Conservation (phyloP, 2,888 invertebrate species). For the Megaustenia siamemsis region DNA sequence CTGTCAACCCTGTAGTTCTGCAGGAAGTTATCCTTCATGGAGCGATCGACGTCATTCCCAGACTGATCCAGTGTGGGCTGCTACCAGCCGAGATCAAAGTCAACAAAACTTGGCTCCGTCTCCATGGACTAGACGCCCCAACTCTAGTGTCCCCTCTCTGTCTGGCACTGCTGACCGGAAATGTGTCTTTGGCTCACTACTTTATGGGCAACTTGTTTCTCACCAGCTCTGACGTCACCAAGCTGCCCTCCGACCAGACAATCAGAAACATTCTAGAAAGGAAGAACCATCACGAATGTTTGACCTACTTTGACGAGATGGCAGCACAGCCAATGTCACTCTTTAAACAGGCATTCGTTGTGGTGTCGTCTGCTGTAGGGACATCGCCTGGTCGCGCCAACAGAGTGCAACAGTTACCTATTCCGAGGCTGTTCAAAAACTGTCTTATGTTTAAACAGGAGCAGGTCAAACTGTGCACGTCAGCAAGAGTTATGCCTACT, state of each 20-base stretch:
- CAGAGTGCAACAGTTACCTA: background rate
- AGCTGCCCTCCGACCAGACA: background rate
- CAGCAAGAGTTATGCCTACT: no score
- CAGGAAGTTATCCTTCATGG: background rate
- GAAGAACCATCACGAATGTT: background rate
- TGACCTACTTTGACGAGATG: background rate
- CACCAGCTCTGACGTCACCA: background rate
- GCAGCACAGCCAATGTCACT: conserved; percentile 5
- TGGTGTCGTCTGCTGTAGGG: conserved; percentile 25
- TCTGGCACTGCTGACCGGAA: background rate
- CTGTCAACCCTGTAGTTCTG: background rate
- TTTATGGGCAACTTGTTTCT: conserved; percentile 1
- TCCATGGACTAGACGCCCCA: no score
- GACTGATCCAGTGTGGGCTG: background rate
- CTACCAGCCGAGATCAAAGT: background rate
- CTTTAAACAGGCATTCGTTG: background rate
- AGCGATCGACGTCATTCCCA: background rate
- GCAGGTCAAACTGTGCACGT: no score
- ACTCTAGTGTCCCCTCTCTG: conserved; percentile 24
- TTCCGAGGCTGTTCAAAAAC: background rate
- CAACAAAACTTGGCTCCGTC: background rate
- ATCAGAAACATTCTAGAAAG: background rate
- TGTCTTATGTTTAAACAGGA: conserved; percentile 29
- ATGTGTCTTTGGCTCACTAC: background rate
- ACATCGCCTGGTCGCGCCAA: background rate